Evolutionary conservation across 2,113 vertebrate species (phyloP).

Genomic region (Mustelus asterias): DNA sequence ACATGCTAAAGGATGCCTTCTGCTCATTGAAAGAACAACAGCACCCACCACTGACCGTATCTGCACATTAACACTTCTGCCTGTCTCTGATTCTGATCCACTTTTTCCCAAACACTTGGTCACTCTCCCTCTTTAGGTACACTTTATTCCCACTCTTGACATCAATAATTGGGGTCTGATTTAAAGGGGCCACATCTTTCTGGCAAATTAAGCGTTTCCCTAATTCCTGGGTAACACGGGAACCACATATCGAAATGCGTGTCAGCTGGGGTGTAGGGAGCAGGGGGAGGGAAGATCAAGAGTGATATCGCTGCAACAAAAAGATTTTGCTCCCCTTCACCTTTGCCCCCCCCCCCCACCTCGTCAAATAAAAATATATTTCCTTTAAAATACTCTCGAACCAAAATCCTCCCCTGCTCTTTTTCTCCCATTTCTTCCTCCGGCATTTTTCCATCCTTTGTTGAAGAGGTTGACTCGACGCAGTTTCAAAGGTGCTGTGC

Average conservation of each 20-base stretch:
- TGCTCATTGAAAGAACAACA: constrained; percentile 9
- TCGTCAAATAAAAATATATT: too few species aligned
- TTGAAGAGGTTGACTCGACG: not conserved
- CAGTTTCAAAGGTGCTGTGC: not conserved
- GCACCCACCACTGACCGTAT: constrained; percentile 27
- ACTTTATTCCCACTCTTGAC: too few species aligned
- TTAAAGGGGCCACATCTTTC: not conserved
- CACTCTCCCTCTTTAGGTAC: not conserved
- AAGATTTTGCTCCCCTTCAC: not conserved
- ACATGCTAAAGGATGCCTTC: not conserved
- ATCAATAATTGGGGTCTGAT: not conserved
- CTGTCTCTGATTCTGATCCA: not conserved
- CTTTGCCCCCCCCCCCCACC: not conserved
- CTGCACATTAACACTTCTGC: not conserved
- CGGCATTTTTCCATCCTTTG: not conserved
- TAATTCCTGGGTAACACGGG: not conserved
- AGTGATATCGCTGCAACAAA: not conserved
- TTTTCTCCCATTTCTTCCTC: not conserved
- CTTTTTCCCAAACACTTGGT: too few species aligned
- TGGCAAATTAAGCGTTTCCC: not conserved
- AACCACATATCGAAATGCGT: not conserved
- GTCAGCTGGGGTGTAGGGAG: not conserved
- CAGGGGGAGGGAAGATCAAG: too few species aligned
- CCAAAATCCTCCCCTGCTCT: not conserved
- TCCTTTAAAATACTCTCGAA: not conserved